Conservation (phyloP, 1,140 invertebrate species). For the Heliothis virescens region DNA sequence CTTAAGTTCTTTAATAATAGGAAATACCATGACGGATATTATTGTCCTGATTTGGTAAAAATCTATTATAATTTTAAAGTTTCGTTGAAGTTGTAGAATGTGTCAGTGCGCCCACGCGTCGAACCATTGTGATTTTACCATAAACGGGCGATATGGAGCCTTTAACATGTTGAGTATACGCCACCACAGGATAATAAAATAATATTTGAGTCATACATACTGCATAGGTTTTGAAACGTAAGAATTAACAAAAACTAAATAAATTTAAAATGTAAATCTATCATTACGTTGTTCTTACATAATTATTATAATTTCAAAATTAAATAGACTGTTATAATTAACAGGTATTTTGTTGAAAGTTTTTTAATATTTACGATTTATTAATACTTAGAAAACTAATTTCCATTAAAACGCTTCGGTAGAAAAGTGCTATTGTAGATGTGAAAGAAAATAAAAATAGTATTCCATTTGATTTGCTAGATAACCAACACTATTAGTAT, state of each 20-base stretch:
- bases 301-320: no score
- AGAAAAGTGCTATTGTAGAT: no score
- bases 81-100: conserved; percentile 52
- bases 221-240: not conserved
- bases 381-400: no score
- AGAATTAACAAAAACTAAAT: not conserved
- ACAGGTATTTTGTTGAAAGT: no score
- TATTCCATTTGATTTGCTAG: no score
- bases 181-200: not conserved
- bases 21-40: not conserved
- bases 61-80: conserved; percentile 31
- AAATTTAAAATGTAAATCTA: not conserved
- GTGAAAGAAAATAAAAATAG: no score
- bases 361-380: no score
- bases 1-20: conserved; percentile 1
- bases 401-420: no score
- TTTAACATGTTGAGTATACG: conserved; percentile 22
- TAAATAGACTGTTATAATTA: no score
- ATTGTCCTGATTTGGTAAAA: conserved; percentile 44
- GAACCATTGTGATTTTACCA: conserved; percentile 43
- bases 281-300: not conserved
- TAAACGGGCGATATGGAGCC: conserved; percentile 27
- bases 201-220: not conserved
- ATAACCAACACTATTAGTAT: no score
- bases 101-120: conserved; percentile 50